These are phyloP conservation scores for Pseudochirops cupreus DNA, from an alignment of 2,797 vertebrate species.

Conservation along the genomic window DNA sequence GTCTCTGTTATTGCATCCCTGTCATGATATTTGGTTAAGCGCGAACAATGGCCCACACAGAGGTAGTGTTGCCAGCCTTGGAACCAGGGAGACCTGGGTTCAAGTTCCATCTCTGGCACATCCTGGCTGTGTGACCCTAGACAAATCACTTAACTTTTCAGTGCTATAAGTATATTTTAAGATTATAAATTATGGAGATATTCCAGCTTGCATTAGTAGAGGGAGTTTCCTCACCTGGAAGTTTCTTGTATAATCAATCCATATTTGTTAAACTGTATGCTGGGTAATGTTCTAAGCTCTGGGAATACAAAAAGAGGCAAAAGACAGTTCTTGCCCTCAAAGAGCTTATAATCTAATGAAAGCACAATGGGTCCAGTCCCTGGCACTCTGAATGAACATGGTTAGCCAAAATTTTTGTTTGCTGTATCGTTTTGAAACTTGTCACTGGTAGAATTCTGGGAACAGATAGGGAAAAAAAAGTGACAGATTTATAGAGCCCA, in stretches of 20 bases:
- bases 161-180: background rate
- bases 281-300: background rate
- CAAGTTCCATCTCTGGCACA: background rate
- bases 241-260: background rate
- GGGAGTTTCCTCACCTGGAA: background rate
- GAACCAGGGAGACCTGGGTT: background rate
- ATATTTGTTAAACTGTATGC: background rate
- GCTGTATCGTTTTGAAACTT: background rate
- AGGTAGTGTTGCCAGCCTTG: background rate
- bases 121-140: background rate
- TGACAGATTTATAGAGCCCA: fast-evolving
- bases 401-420: background rate
- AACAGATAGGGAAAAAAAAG: background rate
- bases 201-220: background rate
- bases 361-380: background rate
- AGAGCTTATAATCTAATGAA: background rate
- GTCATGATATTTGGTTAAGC: background rate
- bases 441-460: background rate
- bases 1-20: background rate
- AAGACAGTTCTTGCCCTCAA: background rate
- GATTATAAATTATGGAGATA: background rate
- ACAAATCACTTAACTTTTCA: background rate
- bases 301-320: background rate
- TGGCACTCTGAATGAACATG: background rate
- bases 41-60: background rate